phyloP scores from a whole-genome alignment of 2,888 invertebrate species.

The Philereme transversata region DNA sequence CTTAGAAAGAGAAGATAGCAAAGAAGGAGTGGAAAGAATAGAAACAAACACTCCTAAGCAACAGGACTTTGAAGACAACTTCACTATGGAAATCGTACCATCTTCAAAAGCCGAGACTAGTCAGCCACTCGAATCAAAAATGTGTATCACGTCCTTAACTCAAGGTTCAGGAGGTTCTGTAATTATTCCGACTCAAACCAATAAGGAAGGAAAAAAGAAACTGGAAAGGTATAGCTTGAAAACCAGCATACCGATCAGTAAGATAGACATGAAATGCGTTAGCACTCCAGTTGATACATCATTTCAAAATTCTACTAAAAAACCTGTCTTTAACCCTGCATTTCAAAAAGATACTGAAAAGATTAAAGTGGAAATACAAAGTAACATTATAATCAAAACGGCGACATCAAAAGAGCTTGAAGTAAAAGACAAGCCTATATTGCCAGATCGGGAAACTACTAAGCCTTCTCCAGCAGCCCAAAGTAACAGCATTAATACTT shows the following conservation, averaged over 20 bases:
- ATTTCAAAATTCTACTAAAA: conserved; percentile 38
- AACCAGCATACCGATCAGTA: conserved; percentile 79
- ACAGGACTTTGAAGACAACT: conserved; percentile 73
- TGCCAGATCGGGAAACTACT: conserved; percentile 11
- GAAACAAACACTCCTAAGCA: conserved; percentile 45
- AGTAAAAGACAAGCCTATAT: conserved; percentile 33
- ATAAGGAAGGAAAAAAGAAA: conserved; percentile 65
- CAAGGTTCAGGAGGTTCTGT: conserved; percentile 67
- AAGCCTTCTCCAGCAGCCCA: conserved; percentile 20
- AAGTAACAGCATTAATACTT: conserved; percentile 59
- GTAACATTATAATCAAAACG: conserved; percentile 71
- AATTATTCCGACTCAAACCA: conserved; percentile 43
- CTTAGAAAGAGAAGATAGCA: conserved; percentile 31
- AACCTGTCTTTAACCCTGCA: conserved; percentile 49
- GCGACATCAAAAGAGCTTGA: conserved; percentile 58
- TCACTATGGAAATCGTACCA: conserved; percentile 65
- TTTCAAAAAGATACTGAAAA: conserved; percentile 43
- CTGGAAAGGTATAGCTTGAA: conserved; percentile 73
- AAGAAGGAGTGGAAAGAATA: conserved; percentile 35
- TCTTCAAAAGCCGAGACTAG: conserved; percentile 43
- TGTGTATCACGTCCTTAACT: conserved; percentile 63
- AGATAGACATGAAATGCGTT: conserved; percentile 77
- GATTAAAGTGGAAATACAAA: conserved; percentile 71
- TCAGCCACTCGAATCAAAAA: conserved; percentile 54
- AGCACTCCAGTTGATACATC: conserved; percentile 40